Evolutionary conservation across 2,888 invertebrate genomes (phyloP).

Genomic region (Eupithecia dodoneata): DNA sequence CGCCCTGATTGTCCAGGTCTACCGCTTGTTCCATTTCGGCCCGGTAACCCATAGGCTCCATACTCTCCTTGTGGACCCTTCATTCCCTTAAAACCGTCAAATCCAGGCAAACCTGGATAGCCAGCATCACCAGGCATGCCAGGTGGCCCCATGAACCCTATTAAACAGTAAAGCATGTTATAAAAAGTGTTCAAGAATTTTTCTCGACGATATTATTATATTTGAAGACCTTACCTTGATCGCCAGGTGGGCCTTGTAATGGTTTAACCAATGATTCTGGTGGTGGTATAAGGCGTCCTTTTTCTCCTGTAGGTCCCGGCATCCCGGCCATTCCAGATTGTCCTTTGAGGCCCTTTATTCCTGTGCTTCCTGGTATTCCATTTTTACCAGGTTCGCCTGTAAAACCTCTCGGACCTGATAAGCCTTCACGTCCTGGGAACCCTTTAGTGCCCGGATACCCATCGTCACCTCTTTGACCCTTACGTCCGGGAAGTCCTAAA

Average conservation of each 20-base stretch:
- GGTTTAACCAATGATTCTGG: conserved; percentile 61
- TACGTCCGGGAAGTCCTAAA: conserved; percentile 65
- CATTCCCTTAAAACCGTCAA: conserved; percentile 63
- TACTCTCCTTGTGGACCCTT: conserved; percentile 73
- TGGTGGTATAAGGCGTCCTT: conserved; percentile 69
- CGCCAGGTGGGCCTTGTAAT: conserved; percentile 84
- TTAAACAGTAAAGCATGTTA: conserved; percentile 11
- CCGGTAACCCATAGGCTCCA: conserved; percentile 78
- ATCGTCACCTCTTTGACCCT: conserved; percentile 67
- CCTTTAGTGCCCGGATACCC: conserved; percentile 67
- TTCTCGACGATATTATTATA: not conserved
- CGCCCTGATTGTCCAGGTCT: conserved; percentile 79
- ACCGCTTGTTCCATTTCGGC: conserved; percentile 78
- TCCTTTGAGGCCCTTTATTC: conserved; percentile 75
- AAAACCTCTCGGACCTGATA: conserved; percentile 61
- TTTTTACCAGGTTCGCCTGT: conserved; percentile 63
- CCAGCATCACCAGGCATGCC: conserved; percentile 75
- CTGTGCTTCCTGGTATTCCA: conserved; percentile 81
- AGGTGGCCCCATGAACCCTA: conserved; percentile 75
- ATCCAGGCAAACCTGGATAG: conserved; percentile 59
- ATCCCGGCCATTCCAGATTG: conserved; percentile 71
- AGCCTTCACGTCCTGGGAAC: conserved; percentile 63
- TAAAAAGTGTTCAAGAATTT: not conserved
- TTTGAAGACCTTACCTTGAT: conserved; percentile 69
- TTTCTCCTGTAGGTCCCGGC: conserved; percentile 81